Conservation (phyloP, 2,888 invertebrate genomes). For the Drosophila incognita region DNA sequence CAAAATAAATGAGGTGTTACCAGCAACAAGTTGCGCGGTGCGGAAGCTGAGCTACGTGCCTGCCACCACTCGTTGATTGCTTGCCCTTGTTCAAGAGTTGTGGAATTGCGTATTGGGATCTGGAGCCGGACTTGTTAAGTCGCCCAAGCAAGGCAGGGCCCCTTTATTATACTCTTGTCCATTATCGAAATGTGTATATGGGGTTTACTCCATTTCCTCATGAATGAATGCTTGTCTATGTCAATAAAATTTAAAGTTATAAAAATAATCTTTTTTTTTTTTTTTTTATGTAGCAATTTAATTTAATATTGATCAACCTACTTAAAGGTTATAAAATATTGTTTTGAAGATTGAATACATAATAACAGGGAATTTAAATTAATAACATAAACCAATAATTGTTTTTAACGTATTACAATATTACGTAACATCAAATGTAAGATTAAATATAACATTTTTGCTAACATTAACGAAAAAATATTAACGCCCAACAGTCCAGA, state of each 20-base stretch:
- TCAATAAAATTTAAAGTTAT: background rate
- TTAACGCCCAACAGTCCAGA: too few relatives aligned
- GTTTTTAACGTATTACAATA: too few relatives aligned
- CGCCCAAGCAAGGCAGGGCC: constrained; percentile 19
- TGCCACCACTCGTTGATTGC: constrained; percentile 55
- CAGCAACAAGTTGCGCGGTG: constrained; percentile 72
- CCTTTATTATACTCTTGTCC: constrained; percentile 39
- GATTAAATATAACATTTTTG: too few relatives aligned
- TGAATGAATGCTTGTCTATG: background rate
- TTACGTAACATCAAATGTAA: too few relatives aligned
- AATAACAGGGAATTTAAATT: too few relatives aligned
- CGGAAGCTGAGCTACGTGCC: constrained; percentile 73
- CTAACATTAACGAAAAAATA: too few relatives aligned
- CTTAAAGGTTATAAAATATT: too few relatives aligned
- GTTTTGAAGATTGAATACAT: too few relatives aligned
- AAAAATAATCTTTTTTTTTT: background rate
- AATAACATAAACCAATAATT: too few relatives aligned
- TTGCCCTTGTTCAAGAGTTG: constrained; percentile 25
- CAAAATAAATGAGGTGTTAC: constrained; percentile 81
- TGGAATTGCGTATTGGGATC: constrained; percentile 22
- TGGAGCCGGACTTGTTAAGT: constrained; percentile 49
- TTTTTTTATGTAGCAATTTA: too few relatives aligned
- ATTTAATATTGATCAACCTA: too few relatives aligned
- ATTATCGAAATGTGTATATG: background rate
- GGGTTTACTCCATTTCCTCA: background rate